Percentiles rank a stretch among this genome's conserved stretches.
These are phyloP conservation scores for Pseudochirops cupreus DNA, from an alignment of 2,797 vertebrate genomes.

Conservation along the genomic window DNA sequence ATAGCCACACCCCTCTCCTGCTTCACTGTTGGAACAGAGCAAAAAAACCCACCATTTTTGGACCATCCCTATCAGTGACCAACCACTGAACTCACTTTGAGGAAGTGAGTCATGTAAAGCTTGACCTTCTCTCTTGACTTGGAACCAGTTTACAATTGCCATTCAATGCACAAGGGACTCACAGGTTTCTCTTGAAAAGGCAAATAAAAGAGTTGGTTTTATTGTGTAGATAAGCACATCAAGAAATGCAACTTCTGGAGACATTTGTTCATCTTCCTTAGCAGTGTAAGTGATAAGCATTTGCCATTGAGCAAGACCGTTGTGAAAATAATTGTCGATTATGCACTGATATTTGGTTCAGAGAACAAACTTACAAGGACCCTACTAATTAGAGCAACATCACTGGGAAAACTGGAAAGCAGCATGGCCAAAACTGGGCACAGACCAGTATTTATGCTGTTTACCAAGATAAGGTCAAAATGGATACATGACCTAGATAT, in stretches of 20 bases:
- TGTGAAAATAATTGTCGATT: neutral
- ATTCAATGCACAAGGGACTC: neutral
- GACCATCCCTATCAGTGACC: neutral
- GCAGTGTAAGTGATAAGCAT: neutral
- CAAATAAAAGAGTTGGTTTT: constrained; percentile 1
- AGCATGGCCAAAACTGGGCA: neutral
- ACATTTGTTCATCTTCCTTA: neutral
- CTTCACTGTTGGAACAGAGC: neutral
- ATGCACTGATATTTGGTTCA: neutral
- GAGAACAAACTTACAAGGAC: neutral
- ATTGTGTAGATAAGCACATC: neutral
- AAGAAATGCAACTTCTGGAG: neutral
- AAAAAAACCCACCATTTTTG: neutral
- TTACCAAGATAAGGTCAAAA: neutral
- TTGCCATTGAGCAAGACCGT: neutral
- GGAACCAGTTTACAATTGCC: neutral
- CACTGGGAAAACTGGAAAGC: neutral
- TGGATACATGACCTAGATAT: neutral
- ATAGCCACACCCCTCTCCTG: neutral
- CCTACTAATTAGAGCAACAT: neutral
- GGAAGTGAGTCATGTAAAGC: neutral
- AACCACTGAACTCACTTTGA: neutral
- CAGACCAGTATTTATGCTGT: neutral
- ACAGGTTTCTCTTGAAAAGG: neutral
- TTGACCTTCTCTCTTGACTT: neutral